Evolutionary conservation across 2,888 invertebrate species (phyloP).

Genomic region (Cerastoderma edule): DNA sequence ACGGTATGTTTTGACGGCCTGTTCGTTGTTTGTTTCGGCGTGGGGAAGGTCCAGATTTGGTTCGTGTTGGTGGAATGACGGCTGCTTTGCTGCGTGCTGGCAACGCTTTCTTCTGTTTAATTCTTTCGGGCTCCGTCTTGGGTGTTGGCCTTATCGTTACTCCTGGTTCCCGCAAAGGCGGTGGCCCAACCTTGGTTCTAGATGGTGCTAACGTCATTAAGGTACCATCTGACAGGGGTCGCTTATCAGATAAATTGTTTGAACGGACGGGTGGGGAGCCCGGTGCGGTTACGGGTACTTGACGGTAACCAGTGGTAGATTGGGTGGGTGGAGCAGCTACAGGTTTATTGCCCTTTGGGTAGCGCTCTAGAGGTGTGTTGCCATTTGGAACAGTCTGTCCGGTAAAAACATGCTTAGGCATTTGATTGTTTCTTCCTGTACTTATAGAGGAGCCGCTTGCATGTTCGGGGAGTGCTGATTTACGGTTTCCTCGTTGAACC

Average conservation of each 20-base stretch:
- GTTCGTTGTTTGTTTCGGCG: background rate
- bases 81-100: background rate
- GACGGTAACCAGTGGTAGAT: background rate
- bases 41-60: constrained; percentile 7
- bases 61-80: constrained; percentile 6
- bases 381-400: no score
- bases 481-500: no score
- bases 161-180: background rate
- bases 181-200: background rate
- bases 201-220: no score
- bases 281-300: background rate
- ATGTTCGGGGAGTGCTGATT: no score
- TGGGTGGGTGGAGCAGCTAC: background rate
- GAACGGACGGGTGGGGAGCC: no score
- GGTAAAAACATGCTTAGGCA: no score
- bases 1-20: background rate
- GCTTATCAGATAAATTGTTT: no score
- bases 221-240: no score
- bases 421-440: no score
- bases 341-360: background rate
- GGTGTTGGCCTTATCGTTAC: background rate
- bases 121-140: background rate
- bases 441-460: no score
- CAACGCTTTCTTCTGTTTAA: background rate
- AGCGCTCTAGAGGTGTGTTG: background rate